Evolutionary conservation across 53 echinoderm and acorn worm genomes (phyloP).

Genomic region (Patiria pectinifera): DNA sequence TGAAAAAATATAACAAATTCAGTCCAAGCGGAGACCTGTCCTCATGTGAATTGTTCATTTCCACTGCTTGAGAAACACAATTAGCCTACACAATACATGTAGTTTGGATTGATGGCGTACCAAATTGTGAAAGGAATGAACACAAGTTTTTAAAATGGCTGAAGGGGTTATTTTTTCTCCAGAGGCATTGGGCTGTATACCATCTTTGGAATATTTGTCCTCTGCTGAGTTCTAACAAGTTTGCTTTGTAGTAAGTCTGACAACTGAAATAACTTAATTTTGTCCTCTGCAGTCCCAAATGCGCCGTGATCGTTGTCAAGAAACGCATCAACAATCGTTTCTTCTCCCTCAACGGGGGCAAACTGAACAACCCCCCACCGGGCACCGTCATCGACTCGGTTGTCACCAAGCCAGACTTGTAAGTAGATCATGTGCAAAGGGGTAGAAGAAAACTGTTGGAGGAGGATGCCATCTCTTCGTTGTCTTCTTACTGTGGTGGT

Average conservation of each 20-base stretch:
- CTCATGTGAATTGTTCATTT: too few relatives aligned
- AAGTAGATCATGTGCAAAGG: constrained; percentile 24
- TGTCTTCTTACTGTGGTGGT: too few relatives aligned
- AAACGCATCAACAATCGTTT: constrained; percentile 95
- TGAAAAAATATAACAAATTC: too few relatives aligned
- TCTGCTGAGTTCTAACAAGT: not conserved
- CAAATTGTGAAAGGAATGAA: too few relatives aligned
- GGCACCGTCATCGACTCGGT: constrained; percentile 85
- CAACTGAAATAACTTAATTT: not conserved
- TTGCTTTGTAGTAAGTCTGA: not conserved
- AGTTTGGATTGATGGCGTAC: too few relatives aligned
- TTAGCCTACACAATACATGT: too few relatives aligned
- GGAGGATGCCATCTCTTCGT: not conserved
- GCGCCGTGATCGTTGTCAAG: constrained; percentile 85
- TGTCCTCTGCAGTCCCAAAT: constrained; percentile 52
- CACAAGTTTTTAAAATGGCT: too few relatives aligned
- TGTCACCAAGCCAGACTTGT: constrained; percentile 78
- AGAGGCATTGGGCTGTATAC: too few relatives aligned
- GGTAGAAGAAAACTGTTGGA: not conserved
- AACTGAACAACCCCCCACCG: constrained; percentile 84
- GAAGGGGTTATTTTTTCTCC: too few relatives aligned
- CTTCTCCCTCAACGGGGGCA: constrained; percentile 52
- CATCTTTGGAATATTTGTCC: too few relatives aligned
- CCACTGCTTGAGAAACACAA: too few relatives aligned
- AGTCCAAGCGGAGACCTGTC: too few relatives aligned